Evolutionary conservation across 1,140 invertebrate genomes (phyloP).

Genomic region (Leptonema lineaticorne): DNA sequence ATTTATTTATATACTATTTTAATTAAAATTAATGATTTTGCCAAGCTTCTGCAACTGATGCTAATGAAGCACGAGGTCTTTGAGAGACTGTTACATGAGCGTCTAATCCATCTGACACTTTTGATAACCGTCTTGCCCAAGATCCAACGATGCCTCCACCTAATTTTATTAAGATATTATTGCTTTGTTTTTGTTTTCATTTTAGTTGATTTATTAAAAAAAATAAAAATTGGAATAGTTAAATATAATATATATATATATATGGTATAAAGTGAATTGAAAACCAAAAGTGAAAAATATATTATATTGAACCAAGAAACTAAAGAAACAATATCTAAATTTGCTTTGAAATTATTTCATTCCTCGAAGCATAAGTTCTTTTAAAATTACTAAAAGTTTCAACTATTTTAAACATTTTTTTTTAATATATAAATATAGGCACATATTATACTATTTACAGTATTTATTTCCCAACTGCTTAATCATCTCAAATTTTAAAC

Average conservation of each 20-base stretch:
- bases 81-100: conserved; percentile 67
- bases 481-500: background rate
- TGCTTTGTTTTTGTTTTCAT: too few relatives aligned
- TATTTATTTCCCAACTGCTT: background rate
- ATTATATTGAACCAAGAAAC: too few relatives aligned
- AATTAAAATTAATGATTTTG: conserved; percentile 35
- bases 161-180: too few relatives aligned
- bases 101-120: conserved; percentile 70
- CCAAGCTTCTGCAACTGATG: conserved; percentile 31
- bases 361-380: too few relatives aligned
- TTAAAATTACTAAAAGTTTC: too few relatives aligned
- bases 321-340: too few relatives aligned
- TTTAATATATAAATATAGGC: background rate
- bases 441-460: background rate
- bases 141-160: conserved; percentile 53
- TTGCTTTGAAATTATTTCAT: too few relatives aligned
- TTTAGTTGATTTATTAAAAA: background rate
- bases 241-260: background rate
- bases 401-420: too few relatives aligned
- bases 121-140: conserved; percentile 69
- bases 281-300: too few relatives aligned
- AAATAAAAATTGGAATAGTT: too few relatives aligned
- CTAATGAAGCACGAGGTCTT: conserved; percentile 45
- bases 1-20: too few relatives aligned
- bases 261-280: background rate